phyloP scores from a whole-genome alignment of 1,140 invertebrate genomes.

The Drosophila mojavensis region DNA sequence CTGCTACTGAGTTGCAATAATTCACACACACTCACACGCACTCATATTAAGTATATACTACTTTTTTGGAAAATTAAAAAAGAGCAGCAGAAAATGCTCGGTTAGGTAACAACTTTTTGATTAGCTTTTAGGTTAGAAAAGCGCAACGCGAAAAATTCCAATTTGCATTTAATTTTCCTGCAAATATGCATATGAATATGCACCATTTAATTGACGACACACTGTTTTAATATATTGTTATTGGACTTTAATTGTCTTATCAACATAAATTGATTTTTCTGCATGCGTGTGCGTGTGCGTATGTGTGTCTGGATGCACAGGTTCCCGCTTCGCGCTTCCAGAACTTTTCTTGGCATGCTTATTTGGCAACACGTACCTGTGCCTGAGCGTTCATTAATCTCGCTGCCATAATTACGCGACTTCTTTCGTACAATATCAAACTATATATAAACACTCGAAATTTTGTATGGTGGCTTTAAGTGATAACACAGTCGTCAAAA shows the following conservation, averaged over 20 bases:
- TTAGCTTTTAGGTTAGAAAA: conserved; percentile 78
- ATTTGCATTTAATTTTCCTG: conserved; percentile 20
- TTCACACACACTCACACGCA: neutral
- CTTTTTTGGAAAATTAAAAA: conserved; percentile 3
- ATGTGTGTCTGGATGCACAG: conserved; percentile 35
- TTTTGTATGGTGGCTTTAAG: conserved; percentile 40
- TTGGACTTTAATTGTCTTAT: conserved; percentile 47
- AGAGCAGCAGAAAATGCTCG: conserved; percentile 32
- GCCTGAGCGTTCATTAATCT: conserved; percentile 74
- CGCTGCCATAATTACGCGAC: conserved; percentile 70
- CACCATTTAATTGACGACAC: conserved; percentile 36
- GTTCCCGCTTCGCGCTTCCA: conserved; percentile 20
- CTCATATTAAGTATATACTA: conserved; percentile 12
- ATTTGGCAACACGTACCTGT: conserved; percentile 60
- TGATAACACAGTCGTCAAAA: conserved; percentile 59
- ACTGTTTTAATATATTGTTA: conserved; percentile 30
- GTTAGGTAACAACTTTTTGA: conserved; percentile 75
- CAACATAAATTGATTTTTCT: conserved; percentile 30
- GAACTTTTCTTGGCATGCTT: conserved; percentile 6
- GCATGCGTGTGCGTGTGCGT: neutral
- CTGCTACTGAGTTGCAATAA: neutral
- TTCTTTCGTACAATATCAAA: conserved; percentile 40
- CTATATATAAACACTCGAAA: conserved; percentile 49
- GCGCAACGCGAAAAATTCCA: conserved; percentile 50
- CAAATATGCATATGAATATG: conserved; percentile 25